phyloP scores from a whole-genome alignment of 2,888 invertebrate genomes.

The Anorthoa munda region DNA sequence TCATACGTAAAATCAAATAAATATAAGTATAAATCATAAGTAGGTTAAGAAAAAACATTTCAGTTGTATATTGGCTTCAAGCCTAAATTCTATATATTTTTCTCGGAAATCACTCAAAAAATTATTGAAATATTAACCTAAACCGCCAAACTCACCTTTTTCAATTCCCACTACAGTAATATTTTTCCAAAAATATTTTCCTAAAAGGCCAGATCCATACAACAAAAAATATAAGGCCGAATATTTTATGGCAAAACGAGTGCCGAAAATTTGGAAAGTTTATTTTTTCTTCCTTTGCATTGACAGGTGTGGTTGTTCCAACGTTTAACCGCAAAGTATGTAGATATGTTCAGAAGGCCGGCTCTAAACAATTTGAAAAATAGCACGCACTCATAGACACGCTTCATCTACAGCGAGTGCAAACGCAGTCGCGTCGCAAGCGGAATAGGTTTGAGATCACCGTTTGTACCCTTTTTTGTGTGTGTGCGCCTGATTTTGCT shows the following conservation, averaged over 20 bases:
- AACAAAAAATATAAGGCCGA: constrained; percentile 37
- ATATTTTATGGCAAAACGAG: constrained; percentile 34
- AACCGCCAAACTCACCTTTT: background rate
- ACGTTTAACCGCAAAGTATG: constrained; percentile 20
- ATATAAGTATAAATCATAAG: no score
- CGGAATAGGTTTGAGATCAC: no score
- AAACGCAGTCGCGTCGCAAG: background rate
- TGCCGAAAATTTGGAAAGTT: constrained; percentile 10
- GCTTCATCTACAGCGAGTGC: no score
- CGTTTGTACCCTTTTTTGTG: background rate
- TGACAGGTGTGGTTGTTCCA: constrained; percentile 52
- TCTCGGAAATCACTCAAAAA: background rate
- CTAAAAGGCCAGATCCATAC: background rate
- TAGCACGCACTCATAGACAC: background rate
- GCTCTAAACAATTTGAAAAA: background rate
- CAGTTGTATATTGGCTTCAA: no score
- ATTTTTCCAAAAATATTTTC: constrained; percentile 12
- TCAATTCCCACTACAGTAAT: background rate
- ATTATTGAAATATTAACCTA: background rate
- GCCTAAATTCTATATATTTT: background rate
- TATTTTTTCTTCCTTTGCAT: constrained; percentile 39
- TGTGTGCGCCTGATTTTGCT: background rate
- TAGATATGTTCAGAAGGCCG: background rate
- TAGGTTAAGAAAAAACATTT: background rate
- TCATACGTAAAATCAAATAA: no score